Evolutionary conservation across 23 tunicate species (phyloP).

Genomic region (Ciona savignyi): DNA sequence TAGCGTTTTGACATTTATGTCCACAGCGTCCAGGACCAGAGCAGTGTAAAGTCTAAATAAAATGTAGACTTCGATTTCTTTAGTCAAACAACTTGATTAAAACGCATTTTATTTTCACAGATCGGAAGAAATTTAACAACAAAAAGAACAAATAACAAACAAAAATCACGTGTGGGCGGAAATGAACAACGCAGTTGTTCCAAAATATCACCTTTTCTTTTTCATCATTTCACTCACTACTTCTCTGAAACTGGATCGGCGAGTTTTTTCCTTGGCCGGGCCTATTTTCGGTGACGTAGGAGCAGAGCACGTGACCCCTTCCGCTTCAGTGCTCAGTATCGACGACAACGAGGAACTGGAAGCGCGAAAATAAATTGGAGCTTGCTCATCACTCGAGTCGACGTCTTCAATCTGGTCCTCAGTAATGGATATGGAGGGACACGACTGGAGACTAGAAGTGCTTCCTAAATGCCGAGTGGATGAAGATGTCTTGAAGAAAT

Average conservation of each 20-base stretch:
- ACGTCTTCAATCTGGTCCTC: background rate
- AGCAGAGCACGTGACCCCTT: background rate
- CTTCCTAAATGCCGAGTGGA: constrained; percentile 5
- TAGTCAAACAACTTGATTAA: too few species aligned
- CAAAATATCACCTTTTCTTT: background rate
- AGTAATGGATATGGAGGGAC: background rate
- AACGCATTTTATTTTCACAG: too few species aligned
- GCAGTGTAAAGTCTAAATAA: too few species aligned
- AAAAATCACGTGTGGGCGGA: too few species aligned
- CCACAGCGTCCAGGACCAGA: too few species aligned
- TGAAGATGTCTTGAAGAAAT: constrained; percentile 20
- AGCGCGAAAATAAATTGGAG: background rate
- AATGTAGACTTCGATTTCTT: too few species aligned
- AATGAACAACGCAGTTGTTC: too few species aligned
- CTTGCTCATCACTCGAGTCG: background rate
- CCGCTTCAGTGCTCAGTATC: constrained; percentile 12
- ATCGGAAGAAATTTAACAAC: too few species aligned
- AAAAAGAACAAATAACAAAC: too few species aligned
- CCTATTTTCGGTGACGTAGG: background rate
- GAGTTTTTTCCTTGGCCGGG: background rate
- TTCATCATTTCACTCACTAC: background rate
- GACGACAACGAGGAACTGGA: constrained; percentile 23
- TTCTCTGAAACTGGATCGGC: background rate
- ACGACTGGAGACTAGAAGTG: background rate
- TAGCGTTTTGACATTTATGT: too few species aligned